phyloP scores from a whole-genome alignment of 2,888 invertebrate genomes.

The Chorisops tibialis region DNA sequence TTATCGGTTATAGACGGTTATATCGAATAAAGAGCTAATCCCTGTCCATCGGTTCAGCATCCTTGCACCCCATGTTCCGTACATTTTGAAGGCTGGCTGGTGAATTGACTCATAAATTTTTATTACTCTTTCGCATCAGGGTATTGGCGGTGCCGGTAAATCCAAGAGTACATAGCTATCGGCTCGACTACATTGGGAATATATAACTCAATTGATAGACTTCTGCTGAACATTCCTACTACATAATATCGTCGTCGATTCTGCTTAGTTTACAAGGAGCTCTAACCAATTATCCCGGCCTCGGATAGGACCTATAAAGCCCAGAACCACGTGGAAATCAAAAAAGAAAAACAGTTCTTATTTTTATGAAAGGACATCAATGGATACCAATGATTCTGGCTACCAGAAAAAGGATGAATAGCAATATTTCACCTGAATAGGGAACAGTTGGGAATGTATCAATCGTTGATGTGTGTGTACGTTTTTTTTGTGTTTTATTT shows the following conservation, averaged over 20 bases:
- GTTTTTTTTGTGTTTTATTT: no score
- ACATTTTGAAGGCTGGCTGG: neutral
- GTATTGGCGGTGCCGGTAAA: no score
- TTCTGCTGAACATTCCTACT: no score
- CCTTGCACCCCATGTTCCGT: no score
- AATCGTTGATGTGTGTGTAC: no score
- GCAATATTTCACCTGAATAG: slow-evolving; percentile 23
- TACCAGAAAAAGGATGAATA: slow-evolving; percentile 16
- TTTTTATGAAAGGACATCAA: slow-evolving; percentile 3
- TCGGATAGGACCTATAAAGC: neutral
- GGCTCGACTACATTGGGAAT: no score
- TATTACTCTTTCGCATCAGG: neutral
- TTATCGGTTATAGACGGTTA: no score
- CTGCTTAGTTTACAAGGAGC: slow-evolving; percentile 17
- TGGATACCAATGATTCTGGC: neutral
- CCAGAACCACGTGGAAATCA: neutral
- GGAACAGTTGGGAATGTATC: slow-evolving; percentile 5
- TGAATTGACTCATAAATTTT: slow-evolving; percentile 3
- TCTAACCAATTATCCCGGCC: slow-evolving; percentile 17
- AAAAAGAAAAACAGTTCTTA: slow-evolving; percentile 1
- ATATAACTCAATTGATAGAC: no score
- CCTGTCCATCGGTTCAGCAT: no score
- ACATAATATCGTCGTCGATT: neutral
- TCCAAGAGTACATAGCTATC: no score
- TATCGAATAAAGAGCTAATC: no score